Evolutionary conservation across 2,113 vertebrate species (phyloP).

Genomic region (Picathartes gymnocephalus): DNA sequence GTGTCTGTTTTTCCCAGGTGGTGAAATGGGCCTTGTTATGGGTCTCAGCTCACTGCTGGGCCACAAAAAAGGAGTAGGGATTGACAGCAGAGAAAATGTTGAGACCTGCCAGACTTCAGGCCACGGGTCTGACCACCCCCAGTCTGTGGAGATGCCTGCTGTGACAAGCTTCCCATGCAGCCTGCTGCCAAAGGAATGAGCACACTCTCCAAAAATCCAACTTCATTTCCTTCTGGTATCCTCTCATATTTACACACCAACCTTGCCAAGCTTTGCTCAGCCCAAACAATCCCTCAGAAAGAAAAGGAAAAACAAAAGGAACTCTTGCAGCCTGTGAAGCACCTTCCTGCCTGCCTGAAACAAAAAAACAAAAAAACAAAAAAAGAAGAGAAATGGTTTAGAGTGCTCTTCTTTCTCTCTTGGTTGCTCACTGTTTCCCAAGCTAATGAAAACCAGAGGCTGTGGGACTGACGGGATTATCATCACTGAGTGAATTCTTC

Average conservation of each 20-base stretch:
- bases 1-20: not conserved
- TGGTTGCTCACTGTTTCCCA: not conserved
- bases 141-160: not conserved
- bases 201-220: not conserved
- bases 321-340: not conserved
- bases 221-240: constrained; percentile 28
- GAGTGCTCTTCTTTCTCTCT: not conserved
- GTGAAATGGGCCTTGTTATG: not conserved
- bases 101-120: not conserved
- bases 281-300: not conserved
- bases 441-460: not conserved
- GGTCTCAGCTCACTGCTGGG: not conserved
- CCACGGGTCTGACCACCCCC: not conserved
- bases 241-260: not conserved
- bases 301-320: not conserved
- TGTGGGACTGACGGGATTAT: not conserved
- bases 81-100: not conserved
- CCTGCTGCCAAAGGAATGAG: not conserved
- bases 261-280: constrained; percentile 10
- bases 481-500: not conserved
- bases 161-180: not conserved
- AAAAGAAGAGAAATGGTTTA: not conserved
- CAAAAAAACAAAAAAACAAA: too few species aligned
- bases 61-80: not conserved
- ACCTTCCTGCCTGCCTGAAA: not conserved